Base-by-base conservation (phyloP, 2,113 vertebrate genomes). In the Phalacrocorax carbo region DNA sequence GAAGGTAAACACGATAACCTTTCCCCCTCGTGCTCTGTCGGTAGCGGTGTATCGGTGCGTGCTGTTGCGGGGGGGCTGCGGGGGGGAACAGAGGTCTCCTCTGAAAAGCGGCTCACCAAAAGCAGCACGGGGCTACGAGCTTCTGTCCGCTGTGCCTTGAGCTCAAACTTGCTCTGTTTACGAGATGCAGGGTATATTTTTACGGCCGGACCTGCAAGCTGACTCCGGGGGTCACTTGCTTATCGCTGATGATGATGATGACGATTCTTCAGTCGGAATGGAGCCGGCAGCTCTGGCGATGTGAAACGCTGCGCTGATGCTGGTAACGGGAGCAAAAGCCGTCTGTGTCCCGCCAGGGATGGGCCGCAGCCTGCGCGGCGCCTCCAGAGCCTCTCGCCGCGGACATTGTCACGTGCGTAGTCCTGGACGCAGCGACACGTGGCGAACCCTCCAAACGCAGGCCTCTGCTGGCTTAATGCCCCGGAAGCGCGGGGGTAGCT, bases 381-480 rank as follows among this genome's bases (percentile, higher is more conserved):
- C 57, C 57, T 40, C 42, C 19, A 3, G 32, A 21, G 51, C 51
- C 52, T 27, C 34, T 69, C 26, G 1, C 32, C 20, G 2, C 5
- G 3, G 4, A 4, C 7, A 17, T 12, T 15, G 46, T 23, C 23
- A 10, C 4, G 29, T 25, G 3, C 2, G 26, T 17, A 19, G 36
- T 16, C 15, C 30, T 5, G 10, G 11, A 29, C 3, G 55, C 21
- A 58, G 72, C 13, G 16, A n/a, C 10, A 19, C 1, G 25, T 11
- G 9, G 27, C 26, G 7, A 18, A 14, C 30, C 25, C 42, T 22
- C 23, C 30, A 4, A 13, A 23, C 2, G 6, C 30, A 9, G 29
- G 13, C 4, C 44, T 15, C 12, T 23, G 4, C 9, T 14, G 15
- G 7, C 13, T 6, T 16, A 8, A 11, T 3, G 4, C 29, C 29